phyloP scores from a whole-genome alignment of 2,797 vertebrate genomes.

The Denticeps clupeoides region DNA sequence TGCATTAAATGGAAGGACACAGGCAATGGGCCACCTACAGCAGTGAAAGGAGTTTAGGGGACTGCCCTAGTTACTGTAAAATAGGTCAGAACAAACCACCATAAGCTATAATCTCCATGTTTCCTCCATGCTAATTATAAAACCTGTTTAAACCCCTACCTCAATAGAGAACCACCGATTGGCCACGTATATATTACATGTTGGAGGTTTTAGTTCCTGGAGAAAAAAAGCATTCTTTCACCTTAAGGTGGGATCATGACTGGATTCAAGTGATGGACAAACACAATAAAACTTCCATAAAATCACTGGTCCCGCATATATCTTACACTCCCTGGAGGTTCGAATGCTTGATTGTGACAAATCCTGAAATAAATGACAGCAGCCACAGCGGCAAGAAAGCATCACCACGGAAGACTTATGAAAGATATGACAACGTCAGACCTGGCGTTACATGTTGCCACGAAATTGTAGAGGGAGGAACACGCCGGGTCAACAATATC shows the following conservation, averaged over 20 bases:
- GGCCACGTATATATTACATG: background rate
- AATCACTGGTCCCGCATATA: no score
- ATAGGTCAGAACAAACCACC: conserved; percentile 63
- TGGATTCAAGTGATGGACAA: no score
- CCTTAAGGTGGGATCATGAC: no score
- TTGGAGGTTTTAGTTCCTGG: no score
- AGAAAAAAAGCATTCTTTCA: no score
- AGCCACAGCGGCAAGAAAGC: no score
- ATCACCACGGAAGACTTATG: no score
- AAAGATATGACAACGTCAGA: conserved; percentile 1
- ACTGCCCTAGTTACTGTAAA: conserved; percentile 68
- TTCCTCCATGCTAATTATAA: conserved; percentile 62
- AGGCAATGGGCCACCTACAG: conserved; percentile 46
- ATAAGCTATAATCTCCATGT: conserved; percentile 60
- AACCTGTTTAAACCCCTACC: conserved; percentile 37
- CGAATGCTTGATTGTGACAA: no score
- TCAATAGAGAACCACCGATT: conserved; percentile 19
- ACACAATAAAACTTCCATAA: no score
- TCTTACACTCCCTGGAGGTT: no score
- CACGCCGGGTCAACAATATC: background rate
- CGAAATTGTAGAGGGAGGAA: background rate
- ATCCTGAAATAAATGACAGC: no score
- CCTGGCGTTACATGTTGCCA: background rate
- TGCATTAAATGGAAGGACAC: conserved; percentile 46
- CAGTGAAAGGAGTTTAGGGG: conserved; percentile 45